These are phyloP conservation scores for Styela clava DNA, from an alignment of 23 tunicate genomes.

Conservation along the genomic window DNA sequence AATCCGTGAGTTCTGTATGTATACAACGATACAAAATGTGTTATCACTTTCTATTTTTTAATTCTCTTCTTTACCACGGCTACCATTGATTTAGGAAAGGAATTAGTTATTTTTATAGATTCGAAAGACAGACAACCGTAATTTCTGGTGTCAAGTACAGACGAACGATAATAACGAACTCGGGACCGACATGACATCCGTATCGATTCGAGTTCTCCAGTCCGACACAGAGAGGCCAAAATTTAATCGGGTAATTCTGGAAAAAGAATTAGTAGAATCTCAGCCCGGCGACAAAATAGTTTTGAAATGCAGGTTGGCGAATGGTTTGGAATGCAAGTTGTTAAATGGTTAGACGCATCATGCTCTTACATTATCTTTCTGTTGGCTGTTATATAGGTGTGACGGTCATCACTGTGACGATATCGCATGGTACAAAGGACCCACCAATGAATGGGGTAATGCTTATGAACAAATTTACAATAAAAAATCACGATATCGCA, in stretches of 20 bases:
- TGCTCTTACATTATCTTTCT: no score
- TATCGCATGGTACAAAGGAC: constrained; percentile 79
- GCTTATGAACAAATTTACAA: constrained; percentile 24
- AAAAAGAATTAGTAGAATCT: not conserved
- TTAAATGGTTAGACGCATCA: not conserved
- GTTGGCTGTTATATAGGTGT: no score
- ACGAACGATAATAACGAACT: constrained; percentile 31
- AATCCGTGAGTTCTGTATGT: not conserved
- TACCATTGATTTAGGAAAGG: no score
- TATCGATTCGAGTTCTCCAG: constrained; percentile 28
- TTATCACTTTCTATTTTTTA: no score
- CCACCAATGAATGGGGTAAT: constrained; percentile 20
- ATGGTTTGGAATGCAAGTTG: not conserved
- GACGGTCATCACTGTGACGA: constrained; percentile 63
- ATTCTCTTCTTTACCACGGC: no score
- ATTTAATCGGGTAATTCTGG: constrained; percentile 26
- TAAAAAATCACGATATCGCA: constrained; percentile 17
- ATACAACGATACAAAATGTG: no score
- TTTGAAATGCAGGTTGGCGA: constrained; percentile 58
- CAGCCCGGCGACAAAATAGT: constrained; percentile 26
- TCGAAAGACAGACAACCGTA: not conserved
- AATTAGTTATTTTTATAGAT: not conserved
- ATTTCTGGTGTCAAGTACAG: constrained; percentile 25
- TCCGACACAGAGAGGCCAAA: constrained; percentile 24
- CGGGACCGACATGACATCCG: constrained; percentile 54